A percentile compares a stretch with the other conserved stretches of the same genome.
These are phyloP conservation scores for Microtus montanus DNA, from an alignment of 2,113 vertebrate species.

Conservation along the genomic window DNA sequence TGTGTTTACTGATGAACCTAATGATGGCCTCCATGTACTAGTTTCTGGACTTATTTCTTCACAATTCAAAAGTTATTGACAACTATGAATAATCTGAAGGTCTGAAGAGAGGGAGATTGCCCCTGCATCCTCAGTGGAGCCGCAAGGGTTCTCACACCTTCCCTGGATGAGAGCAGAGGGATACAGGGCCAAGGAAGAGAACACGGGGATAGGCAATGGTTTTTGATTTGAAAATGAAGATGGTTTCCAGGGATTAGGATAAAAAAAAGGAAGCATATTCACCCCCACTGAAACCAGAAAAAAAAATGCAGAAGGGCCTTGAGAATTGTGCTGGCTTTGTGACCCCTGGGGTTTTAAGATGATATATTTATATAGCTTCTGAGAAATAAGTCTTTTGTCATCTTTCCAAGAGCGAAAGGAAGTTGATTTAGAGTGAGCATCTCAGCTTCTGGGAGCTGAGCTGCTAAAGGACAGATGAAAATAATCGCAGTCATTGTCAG, in stretches of 20 bases:
- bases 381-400: not conserved
- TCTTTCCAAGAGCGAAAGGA: not conserved
- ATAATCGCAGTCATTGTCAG: not conserved
- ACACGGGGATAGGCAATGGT: rapidly evolving
- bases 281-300: not conserved
- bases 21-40: not conserved
- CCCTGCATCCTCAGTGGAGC: not conserved
- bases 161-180: not conserved
- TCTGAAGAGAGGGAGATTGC: not conserved
- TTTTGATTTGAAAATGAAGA: slow-evolving; percentile 6
- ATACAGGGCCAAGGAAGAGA: not conserved
- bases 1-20: not conserved
- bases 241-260: not conserved
- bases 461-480: not conserved
- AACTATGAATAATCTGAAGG: not conserved
- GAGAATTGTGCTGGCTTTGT: not conserved
- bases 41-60: not conserved
- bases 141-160: not conserved
- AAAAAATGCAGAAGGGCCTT: not conserved
- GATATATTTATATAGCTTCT: not conserved
- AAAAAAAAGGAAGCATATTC: not conserved
- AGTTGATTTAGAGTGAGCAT: not conserved
- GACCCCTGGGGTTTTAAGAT: not conserved
- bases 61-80: not conserved
- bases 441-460: not conserved